Evolutionary conservation across 64 coral and sea anemone genomes (phyloP).

Genomic region (Pocillopora damicornis): DNA sequence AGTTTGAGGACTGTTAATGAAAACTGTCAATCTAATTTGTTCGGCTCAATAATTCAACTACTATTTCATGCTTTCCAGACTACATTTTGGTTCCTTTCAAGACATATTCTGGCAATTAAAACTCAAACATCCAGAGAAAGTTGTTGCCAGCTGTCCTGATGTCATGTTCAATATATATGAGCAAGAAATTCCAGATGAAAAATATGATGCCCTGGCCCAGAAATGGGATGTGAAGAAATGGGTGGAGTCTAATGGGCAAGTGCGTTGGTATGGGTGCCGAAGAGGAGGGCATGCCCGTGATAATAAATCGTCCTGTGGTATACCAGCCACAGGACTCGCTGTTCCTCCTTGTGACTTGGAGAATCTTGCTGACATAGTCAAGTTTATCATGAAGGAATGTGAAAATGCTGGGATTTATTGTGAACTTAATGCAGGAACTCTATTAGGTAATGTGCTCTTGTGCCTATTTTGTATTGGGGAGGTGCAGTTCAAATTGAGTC

Average conservation of each 20-base stretch:
- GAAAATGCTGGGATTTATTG: constrained; percentile 91
- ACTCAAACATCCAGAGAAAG: constrained; percentile 32
- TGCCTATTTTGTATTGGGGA: no score
- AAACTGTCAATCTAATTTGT: no score
- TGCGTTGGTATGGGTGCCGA: constrained; percentile 89
- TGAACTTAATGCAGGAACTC: constrained; percentile 82
- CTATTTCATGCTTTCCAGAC: constrained; percentile 15
- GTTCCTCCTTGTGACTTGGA: constrained; percentile 85
- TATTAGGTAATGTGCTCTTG: constrained; percentile 53
- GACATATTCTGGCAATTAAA: constrained; percentile 81
- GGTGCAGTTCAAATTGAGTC: no score
- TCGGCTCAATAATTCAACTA: no score
- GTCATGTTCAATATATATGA: constrained; percentile 84
- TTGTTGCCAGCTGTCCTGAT: constrained; percentile 83
- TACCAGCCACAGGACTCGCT: constrained; percentile 38
- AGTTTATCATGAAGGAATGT: constrained; percentile 94
- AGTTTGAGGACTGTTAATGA: no score
- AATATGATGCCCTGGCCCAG: constrained; percentile 50
- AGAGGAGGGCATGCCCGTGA: constrained; percentile 40
- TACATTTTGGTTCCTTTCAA: constrained; percentile 69
- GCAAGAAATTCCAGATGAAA: constrained; percentile 26
- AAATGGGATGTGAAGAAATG: constrained; percentile 89
- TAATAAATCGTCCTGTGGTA: background rate
- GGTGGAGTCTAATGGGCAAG: constrained; percentile 78
- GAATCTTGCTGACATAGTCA: constrained; percentile 86